Evolutionary conservation across 2,888 invertebrate genomes (phyloP).

Genomic region (Cheilosia soror): DNA sequence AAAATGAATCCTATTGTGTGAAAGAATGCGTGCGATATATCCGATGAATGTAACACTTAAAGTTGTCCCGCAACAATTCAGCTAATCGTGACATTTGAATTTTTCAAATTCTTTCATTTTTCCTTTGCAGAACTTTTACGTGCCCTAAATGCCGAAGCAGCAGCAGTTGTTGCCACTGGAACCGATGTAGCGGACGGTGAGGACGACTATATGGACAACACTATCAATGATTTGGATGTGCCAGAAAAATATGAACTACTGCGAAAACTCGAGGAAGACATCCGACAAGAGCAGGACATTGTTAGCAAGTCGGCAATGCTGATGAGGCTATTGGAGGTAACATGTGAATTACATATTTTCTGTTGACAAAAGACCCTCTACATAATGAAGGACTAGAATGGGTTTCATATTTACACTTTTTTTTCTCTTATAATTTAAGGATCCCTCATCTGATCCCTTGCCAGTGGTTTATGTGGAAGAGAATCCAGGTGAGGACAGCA

Average conservation of each 20-base stretch:
- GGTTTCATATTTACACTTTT: background rate
- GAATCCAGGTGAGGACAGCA: slow-evolving; percentile 72
- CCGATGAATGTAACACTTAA: slow-evolving; percentile 29
- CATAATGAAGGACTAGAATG: slow-evolving; percentile 4
- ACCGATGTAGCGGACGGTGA: slow-evolving; percentile 49
- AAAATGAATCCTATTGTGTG: slow-evolving; percentile 42
- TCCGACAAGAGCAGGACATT: slow-evolving; percentile 82
- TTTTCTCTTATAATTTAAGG: slow-evolving; percentile 76
- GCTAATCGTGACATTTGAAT: slow-evolving; percentile 29
- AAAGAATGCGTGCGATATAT: slow-evolving; percentile 19
- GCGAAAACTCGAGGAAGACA: slow-evolving; percentile 81
- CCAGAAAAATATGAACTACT: slow-evolving; percentile 81
- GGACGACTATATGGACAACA: slow-evolving; percentile 81
- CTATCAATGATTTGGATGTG: slow-evolving; percentile 80
- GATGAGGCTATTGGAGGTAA: slow-evolving; percentile 83
- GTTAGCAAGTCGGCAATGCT: slow-evolving; percentile 82
- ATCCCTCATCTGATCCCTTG: slow-evolving; percentile 81
- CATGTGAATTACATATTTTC: slow-evolving; percentile 29
- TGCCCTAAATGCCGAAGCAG: slow-evolving; percentile 80
- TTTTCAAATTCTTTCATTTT: background rate
- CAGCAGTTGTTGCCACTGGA: slow-evolving; percentile 75
- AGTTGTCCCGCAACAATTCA: slow-evolving; percentile 13
- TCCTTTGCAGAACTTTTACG: slow-evolving; percentile 79
- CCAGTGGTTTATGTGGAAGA: slow-evolving; percentile 83
- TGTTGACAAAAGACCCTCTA: background rate